Base-by-base conservation (phyloP, 2,113 vertebrate species). In the Pithys albifrons region DNA sequence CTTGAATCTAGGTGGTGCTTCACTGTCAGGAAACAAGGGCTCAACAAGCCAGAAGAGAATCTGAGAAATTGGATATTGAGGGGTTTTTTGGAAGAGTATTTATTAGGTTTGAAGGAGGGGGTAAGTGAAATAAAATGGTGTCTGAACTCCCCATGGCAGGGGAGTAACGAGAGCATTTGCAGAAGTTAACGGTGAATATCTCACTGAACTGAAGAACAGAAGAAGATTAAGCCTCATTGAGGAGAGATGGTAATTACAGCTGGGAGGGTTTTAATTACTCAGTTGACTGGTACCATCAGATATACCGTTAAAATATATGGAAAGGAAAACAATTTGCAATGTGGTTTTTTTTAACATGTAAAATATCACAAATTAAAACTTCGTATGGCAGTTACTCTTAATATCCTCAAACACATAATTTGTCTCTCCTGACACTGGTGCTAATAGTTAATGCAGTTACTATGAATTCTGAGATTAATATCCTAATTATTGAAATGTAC, bases 81-180 rank as follows among this genome's bases (percentile, higher is more conserved):
- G 3, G 2, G 5, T 5, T 12, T 52, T 23, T 17, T 1, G 14
- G 37, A 19, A 59, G 18, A 8, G 2, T 14, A 74, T 33, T 45
- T 12, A 35, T 10, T 66, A 35, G 18, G 67, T 35, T 84, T 79
- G 35, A 41, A 39, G 9, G 10, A 7, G 2, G 4, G 1, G 3
- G 2, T 29, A 65, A 71, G 57, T 15, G 4, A 73, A 95, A 78
- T 59, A 12, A 85, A 8, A 14, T 43, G 27, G 17, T 29, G 22
- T 9, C 43, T 83, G 41, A 83, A 73, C 12, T 31, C 6, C 10
- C 3, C 31, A 58, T 10, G 6, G 14, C 49, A 83, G 18, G 15
- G 25, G 19, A 18, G 23, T 16, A 25, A 65, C 0, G 0, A 43
- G 6, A 45, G 45, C 61, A 48, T 59, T n/a, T 0, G 0, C 19